Percentiles rank a stretch among this genome's conserved stretches.
These are phyloP conservation scores for Berghia stephanieae DNA, from an alignment of 1,140 invertebrate genomes.

Conservation along the genomic window DNA sequence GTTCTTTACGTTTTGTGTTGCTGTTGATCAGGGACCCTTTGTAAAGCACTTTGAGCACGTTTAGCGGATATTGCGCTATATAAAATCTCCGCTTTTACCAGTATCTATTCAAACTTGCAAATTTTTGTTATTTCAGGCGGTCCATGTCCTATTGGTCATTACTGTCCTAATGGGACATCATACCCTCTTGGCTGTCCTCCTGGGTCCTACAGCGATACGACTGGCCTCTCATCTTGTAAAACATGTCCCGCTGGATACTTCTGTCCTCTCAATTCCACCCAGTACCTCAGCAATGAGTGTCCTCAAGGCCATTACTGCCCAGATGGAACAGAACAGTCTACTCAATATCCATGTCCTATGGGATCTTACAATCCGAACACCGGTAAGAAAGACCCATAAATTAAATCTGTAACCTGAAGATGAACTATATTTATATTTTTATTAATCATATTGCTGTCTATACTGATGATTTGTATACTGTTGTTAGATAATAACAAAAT, in stretches of 20 bases:
- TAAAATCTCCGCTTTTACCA: no score
- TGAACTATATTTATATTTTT: neutral
- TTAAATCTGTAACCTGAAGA: no score
- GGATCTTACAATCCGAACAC: conserved; percentile 53
- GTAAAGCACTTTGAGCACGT: no score
- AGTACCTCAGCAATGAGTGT: conserved; percentile 50
- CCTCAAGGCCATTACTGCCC: conserved; percentile 61
- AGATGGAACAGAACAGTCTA: conserved; percentile 43
- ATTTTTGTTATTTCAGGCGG: conserved; percentile 45
- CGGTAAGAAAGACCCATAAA: conserved; percentile 29
- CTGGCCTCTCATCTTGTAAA: conserved; percentile 48
- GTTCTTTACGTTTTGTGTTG: no score
- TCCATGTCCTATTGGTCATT: conserved; percentile 59
- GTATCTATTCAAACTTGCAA: no score
- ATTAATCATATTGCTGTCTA: neutral
- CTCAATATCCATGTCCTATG: conserved; percentile 53
- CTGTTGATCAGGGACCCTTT: no score
- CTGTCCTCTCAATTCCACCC: conserved; percentile 61
- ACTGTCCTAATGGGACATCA: conserved; percentile 61
- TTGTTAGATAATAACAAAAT: no score
- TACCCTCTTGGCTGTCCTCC: conserved; percentile 59
- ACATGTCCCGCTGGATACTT: conserved; percentile 56
- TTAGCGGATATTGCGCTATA: no score
- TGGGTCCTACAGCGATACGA: conserved; percentile 55
- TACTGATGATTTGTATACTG: no score